phyloP scores from a whole-genome alignment of 30 jellyfish, hydroid and myxozoan species.

The Calvadosia cruxmelitensis region DNA sequence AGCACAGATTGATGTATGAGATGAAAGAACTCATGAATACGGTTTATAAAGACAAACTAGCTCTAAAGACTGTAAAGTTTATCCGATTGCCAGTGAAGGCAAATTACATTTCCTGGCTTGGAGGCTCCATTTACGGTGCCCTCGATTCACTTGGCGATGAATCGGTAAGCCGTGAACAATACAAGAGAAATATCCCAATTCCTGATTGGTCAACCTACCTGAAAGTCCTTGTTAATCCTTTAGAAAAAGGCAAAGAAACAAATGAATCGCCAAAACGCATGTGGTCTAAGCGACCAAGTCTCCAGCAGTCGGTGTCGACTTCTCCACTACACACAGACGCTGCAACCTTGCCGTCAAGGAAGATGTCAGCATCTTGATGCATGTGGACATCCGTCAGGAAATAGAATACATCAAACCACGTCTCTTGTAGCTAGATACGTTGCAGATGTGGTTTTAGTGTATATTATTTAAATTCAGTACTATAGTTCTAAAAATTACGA shows the following conservation, averaged over 20 bases:
- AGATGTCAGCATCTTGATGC: neutral
- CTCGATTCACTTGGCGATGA: constrained; percentile 66
- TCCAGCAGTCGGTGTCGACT: neutral
- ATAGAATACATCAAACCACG: too few relatives aligned
- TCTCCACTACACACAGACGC: neutral
- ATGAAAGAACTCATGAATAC: constrained; percentile 29
- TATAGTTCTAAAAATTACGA: too few relatives aligned
- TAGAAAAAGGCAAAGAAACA: neutral
- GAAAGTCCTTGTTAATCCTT: neutral
- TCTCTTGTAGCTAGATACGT: too few relatives aligned
- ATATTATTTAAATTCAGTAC: too few relatives aligned
- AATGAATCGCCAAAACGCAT: neutral
- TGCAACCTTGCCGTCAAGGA: neutral
- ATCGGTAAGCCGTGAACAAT: constrained; percentile 67
- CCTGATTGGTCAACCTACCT: constrained; percentile 84
- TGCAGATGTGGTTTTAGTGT: too few relatives aligned
- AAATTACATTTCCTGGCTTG: constrained; percentile 78
- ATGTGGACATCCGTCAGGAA: too few relatives aligned
- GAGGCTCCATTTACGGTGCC: constrained; percentile 90
- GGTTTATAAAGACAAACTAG: constrained; percentile 45
- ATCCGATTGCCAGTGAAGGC: constrained; percentile 75
- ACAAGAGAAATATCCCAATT: constrained; percentile 28
- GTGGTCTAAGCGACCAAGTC: constrained; percentile 1
- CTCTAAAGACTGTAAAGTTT: constrained; percentile 33
- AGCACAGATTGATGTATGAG: constrained; percentile 56